A percentile compares a stretch with the other conserved stretches of the same genome.
These are phyloP conservation scores for Melanotaenia maccullochi DNA, from an alignment of 2,797 vertebrate genomes.

Conservation along the genomic window DNA sequence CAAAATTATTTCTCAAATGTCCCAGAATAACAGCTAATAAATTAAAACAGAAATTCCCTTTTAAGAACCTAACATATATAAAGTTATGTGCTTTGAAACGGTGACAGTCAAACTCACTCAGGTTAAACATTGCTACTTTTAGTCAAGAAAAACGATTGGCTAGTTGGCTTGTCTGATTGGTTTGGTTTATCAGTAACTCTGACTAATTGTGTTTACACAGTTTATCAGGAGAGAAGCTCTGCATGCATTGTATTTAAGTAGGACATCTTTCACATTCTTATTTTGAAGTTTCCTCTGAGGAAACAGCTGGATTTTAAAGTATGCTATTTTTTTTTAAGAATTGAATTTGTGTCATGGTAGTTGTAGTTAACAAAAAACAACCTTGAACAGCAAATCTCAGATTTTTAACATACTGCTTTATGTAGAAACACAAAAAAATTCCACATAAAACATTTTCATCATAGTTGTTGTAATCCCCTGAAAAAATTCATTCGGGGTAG, in stretches of 20 bases:
- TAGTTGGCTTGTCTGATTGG: not conserved
- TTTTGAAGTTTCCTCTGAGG: not conserved
- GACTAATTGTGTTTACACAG: not conserved
- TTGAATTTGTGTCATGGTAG: not conserved
- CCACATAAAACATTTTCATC: no score
- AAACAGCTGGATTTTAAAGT: not conserved
- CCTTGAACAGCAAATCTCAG: no score
- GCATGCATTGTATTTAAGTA: not conserved
- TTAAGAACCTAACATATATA: not conserved
- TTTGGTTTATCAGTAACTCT: constrained; percentile 1
- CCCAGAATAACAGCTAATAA: not conserved
- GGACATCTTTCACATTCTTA: not conserved
- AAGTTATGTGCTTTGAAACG: not conserved
- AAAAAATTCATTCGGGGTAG: no score
- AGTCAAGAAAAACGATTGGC: not conserved
- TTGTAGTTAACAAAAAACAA: not conserved
- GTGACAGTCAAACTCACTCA: not conserved
- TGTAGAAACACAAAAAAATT: no score
- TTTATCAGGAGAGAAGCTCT: not conserved
- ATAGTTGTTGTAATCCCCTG: no score
- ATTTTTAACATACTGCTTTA: not conserved
- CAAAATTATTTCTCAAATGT: not conserved
- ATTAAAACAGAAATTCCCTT: not conserved
- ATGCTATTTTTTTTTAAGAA: not conserved
- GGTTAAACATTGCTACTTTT: not conserved